Evolutionary conservation across 2,888 invertebrate species (phyloP).

Genomic region (Portevinia maculata): DNA sequence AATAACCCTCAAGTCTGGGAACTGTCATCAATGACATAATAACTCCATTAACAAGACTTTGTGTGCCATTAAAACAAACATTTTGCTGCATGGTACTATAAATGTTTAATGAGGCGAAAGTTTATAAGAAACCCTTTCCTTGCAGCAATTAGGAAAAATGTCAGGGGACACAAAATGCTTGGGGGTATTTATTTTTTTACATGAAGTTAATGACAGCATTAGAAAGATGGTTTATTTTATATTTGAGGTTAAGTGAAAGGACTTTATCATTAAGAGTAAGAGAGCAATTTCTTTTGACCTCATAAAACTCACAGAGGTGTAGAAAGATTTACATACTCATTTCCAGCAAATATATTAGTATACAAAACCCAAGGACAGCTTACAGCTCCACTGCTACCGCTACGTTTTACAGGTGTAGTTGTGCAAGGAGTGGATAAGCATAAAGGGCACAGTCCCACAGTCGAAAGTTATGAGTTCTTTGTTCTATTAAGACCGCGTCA

Average conservation of each 20-base stretch:
- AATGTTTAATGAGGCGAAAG: constrained; percentile 43
- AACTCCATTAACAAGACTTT: constrained; percentile 34
- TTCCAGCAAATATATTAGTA: no score
- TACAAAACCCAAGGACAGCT: no score
- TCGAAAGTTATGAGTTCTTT: no score
- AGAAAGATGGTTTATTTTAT: background rate
- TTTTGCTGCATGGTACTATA: constrained; percentile 6
- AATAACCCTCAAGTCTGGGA: background rate
- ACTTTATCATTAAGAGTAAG: background rate
- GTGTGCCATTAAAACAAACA: constrained; percentile 19
- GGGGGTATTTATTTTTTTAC: background rate
- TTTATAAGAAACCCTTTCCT: constrained; percentile 16
- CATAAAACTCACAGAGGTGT: no score
- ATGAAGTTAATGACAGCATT: background rate
- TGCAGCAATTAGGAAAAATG: constrained; percentile 29
- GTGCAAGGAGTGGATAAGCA: no score
- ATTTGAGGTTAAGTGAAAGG: background rate
- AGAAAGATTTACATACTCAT: no score
- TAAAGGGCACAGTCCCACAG: no score
- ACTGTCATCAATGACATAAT: constrained; percentile 9
- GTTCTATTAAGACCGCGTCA: no score
- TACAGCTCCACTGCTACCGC: no score
- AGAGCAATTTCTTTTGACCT: background rate
- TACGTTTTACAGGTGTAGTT: no score
- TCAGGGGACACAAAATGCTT: constrained; percentile 8